Percentiles rank a stretch among this genome's conserved stretches.
Evolutionary conservation across 2,113 vertebrate genomes (phyloP).

Genomic region (Mustelus asterias): DNA sequence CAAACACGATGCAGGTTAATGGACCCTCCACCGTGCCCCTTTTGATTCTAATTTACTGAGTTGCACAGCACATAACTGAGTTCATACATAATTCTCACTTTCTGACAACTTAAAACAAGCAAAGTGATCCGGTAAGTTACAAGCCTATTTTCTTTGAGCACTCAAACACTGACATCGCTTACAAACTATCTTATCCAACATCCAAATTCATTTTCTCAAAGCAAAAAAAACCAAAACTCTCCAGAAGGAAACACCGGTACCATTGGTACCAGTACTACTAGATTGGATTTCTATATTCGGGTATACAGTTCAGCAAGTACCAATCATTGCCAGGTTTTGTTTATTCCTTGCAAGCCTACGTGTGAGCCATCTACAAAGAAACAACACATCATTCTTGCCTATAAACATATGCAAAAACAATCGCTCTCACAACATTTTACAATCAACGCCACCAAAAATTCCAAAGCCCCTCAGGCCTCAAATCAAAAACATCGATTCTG

Average conservation of each 20-base stretch:
- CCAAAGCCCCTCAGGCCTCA: not conserved
- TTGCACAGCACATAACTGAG: not conserved
- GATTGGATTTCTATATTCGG: too few species aligned
- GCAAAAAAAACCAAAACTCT: too few species aligned
- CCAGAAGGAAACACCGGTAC: too few species aligned
- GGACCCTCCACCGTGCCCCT: not conserved
- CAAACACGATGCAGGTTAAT: not conserved
- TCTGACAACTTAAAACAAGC: not conserved
- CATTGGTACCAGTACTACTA: too few species aligned
- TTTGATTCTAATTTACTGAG: not conserved
- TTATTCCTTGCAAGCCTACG: not conserved
- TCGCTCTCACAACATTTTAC: not conserved
- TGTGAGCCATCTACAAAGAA: not conserved
- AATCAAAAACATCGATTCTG: not conserved
- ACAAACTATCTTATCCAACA: not conserved
- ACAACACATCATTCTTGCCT: not conserved
- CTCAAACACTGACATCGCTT: not conserved
- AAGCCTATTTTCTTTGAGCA: not conserved
- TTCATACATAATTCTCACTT: not conserved
- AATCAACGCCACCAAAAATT: not conserved
- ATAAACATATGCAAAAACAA: not conserved
- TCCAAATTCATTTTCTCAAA: not conserved
- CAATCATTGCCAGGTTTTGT: too few species aligned
- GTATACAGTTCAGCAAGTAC: too few species aligned
- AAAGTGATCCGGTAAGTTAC: not conserved